Evolutionary conservation across 2,113 vertebrate species (phyloP).

Genomic region (Spheniscus mendiculus): DNA sequence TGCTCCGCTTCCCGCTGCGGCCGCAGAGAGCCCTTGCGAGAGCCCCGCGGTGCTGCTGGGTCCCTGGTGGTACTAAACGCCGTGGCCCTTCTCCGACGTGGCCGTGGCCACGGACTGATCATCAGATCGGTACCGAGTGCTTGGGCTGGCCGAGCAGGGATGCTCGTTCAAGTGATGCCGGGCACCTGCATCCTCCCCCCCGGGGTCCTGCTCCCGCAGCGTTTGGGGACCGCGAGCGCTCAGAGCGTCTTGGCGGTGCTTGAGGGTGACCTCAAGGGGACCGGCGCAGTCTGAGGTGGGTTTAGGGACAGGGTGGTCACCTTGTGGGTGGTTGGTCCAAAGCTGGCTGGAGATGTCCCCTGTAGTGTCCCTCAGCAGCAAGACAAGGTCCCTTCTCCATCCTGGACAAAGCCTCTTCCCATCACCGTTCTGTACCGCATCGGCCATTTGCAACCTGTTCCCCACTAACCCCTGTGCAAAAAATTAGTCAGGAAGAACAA

Average conservation of each 20-base stretch:
- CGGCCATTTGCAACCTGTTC: accelerated
- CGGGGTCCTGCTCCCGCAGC: accelerated
- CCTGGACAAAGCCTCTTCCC: neutral
- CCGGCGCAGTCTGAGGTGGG: accelerated
- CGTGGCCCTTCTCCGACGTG: neutral
- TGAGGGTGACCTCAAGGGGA: neutral
- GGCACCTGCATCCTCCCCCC: neutral
- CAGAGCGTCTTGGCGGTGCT: accelerated
- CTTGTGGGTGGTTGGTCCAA: neutral
- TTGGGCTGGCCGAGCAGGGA: neutral
- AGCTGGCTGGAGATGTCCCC: neutral
- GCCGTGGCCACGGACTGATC: neutral
- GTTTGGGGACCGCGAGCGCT: accelerated
- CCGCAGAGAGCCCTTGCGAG: conserved; percentile 33
- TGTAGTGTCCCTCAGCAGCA: neutral
- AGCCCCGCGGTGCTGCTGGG: neutral
- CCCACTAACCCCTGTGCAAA: neutral
- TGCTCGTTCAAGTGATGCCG: neutral
- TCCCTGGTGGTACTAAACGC: neutral
- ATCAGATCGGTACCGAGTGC: neutral
- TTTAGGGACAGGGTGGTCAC: neutral
- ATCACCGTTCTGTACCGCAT: accelerated
- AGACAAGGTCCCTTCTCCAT: neutral
- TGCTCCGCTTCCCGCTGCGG: neutral
- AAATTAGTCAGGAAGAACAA: neutral